Conservation (phyloP, 2,797 vertebrate genomes). For the Sebastes oblongus region DNA sequence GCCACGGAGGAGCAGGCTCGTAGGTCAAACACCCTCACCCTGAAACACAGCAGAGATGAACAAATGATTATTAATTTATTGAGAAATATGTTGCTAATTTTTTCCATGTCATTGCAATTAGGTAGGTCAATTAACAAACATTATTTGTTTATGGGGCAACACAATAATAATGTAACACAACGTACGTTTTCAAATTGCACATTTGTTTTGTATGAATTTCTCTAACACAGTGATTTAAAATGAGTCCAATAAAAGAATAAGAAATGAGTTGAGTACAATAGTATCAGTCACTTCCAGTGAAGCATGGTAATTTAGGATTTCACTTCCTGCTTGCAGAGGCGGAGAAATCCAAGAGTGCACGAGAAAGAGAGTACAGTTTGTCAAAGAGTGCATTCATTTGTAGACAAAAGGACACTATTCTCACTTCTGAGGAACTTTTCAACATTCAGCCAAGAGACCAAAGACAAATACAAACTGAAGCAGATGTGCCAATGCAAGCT, state of each 20-base stretch:
- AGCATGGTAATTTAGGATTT: not conserved
- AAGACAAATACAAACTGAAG: constrained; percentile 6
- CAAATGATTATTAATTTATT: not conserved
- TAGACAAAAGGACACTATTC: constrained; percentile 58
- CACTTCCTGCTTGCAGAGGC: constrained; percentile 18
- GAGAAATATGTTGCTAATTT: not conserved
- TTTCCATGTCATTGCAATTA: not conserved
- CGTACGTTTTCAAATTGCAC: not conserved
- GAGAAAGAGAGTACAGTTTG: not conserved
- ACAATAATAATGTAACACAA: not conserved
- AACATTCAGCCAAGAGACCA: constrained; percentile 16
- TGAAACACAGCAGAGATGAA: constrained; percentile 45
- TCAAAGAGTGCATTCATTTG: constrained; percentile 62
- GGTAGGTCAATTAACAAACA: not conserved
- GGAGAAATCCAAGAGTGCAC: not conserved
- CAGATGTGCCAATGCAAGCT: not conserved
- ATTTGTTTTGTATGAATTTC: not conserved
- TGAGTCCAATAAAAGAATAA: not conserved
- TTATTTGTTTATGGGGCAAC: not conserved
- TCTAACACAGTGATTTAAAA: not conserved
- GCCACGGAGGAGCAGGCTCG: constrained; percentile 76
- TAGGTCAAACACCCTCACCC: constrained; percentile 91
- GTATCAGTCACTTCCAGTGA: constrained; percentile 17
- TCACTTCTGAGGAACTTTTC: not conserved
- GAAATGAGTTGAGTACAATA: not conserved